Evolutionary conservation across 2,888 invertebrate genomes (phyloP).

Genomic region (Orthosia gracilis): DNA sequence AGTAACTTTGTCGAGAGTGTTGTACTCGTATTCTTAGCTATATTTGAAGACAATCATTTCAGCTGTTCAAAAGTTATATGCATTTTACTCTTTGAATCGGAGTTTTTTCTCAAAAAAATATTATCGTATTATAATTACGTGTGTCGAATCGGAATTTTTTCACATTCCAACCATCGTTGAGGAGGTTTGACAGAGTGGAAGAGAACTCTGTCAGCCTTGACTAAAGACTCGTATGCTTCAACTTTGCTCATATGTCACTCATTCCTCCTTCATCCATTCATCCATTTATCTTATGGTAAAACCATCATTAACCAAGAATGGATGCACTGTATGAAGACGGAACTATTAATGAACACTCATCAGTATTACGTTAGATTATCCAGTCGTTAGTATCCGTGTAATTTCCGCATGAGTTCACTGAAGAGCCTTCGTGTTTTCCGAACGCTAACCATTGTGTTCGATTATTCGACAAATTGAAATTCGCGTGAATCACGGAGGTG

Average conservation of each 20-base stretch:
- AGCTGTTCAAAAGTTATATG: too few relatives aligned
- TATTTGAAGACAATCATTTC: too few relatives aligned
- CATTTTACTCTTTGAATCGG: too few relatives aligned
- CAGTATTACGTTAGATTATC: constrained; percentile 68
- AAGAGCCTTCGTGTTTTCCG: constrained; percentile 52
- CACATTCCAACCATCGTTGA: background rate
- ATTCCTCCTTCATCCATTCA: background rate
- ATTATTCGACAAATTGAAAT: constrained; percentile 55
- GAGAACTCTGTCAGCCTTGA: too few relatives aligned
- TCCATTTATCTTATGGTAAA: background rate
- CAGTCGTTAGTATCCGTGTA: constrained; percentile 64
- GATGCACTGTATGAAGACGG: constrained; percentile 36
- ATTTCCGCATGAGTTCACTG: constrained; percentile 73
- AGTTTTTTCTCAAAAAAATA: too few relatives aligned
- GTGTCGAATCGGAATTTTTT: background rate
- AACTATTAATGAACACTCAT: constrained; percentile 46
- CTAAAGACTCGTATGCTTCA: too few relatives aligned
- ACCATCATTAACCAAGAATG: constrained; percentile 1
- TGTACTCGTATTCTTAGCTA: too few relatives aligned
- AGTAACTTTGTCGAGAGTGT: too few relatives aligned
- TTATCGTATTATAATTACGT: too few relatives aligned
- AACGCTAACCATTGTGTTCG: constrained; percentile 23
- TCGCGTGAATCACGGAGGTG: constrained; percentile 68
- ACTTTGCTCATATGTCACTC: background rate
- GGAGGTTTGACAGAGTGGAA: background rate